Evolutionary conservation across 2,113 vertebrate genomes (phyloP).

Genomic region (Sturnus vulgaris): DNA sequence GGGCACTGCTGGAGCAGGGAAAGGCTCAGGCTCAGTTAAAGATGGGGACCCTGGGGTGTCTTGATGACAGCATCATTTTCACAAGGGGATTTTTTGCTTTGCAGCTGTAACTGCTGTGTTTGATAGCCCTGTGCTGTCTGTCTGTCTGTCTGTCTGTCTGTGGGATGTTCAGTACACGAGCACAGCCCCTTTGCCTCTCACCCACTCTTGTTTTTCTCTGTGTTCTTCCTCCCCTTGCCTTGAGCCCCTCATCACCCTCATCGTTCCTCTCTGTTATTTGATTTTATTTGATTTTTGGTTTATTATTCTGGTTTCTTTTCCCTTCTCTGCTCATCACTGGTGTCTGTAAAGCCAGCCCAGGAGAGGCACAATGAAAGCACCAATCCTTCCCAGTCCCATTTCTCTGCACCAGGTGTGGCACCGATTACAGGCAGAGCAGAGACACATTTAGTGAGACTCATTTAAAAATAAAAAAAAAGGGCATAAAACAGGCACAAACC

Average conservation of each 20-base stretch:
- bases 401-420: not conserved
- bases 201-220: rapidly evolving
- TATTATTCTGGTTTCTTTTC: not conserved
- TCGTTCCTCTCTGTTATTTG: not conserved
- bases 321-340: not conserved
- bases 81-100: not conserved
- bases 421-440: not conserved
- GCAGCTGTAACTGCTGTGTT: not conserved
- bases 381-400: not conserved
- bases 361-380: not conserved
- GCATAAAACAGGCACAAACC: not conserved
- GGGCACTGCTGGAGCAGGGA: not conserved
- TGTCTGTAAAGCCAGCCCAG: not conserved
- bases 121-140: not conserved
- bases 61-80: rapidly evolving
- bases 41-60: not conserved
- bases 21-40: not conserved
- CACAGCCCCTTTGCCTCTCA: not conserved
- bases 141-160: not conserved
- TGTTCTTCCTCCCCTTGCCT: not conserved
- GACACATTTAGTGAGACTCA: rapidly evolving
- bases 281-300: not conserved
- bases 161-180: not conserved
- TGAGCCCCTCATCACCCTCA: not conserved
- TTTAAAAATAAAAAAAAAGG: not conserved